Evolutionary conservation across 2,113 vertebrate species (phyloP).

Genomic region (Ptychochromis oligacanthus): DNA sequence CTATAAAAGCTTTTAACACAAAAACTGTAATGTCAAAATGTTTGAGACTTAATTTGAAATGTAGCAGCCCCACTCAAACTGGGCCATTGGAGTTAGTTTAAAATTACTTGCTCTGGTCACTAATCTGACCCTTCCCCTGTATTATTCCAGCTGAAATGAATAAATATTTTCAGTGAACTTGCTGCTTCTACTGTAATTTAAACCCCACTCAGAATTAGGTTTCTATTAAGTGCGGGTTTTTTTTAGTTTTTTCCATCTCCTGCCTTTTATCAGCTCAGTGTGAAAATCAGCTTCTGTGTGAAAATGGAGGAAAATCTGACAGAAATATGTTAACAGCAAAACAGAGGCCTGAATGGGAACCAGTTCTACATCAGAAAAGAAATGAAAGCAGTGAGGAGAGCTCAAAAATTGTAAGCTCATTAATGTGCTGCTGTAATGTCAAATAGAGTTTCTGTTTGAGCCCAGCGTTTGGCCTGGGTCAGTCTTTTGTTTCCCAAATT

Average conservation of each 20-base stretch:
- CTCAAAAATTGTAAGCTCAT: background rate
- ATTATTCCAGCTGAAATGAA: background rate
- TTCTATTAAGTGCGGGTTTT: no score
- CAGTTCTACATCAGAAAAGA: accelerated
- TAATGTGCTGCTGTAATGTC: background rate
- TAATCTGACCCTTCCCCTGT: background rate
- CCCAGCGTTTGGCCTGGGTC: background rate
- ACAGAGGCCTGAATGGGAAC: background rate
- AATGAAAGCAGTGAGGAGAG: background rate
- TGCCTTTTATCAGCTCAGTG: no score
- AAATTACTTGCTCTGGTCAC: no score
- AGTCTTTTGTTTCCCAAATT: background rate
- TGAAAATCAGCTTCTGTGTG: no score
- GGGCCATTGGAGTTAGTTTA: no score
- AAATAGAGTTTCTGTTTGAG: background rate
- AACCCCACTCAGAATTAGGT: background rate
- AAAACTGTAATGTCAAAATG: background rate
- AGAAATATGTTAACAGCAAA: no score
- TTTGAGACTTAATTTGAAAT: no score
- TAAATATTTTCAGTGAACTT: background rate
- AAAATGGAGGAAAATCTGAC: no score
- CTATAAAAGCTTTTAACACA: background rate
- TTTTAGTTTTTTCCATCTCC: no score
- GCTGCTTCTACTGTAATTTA: background rate
- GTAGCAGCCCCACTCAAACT: no score